Base-by-base conservation (phyloP, 1,140 invertebrate genomes). In the Mizuhopecten yessoensis region DNA sequence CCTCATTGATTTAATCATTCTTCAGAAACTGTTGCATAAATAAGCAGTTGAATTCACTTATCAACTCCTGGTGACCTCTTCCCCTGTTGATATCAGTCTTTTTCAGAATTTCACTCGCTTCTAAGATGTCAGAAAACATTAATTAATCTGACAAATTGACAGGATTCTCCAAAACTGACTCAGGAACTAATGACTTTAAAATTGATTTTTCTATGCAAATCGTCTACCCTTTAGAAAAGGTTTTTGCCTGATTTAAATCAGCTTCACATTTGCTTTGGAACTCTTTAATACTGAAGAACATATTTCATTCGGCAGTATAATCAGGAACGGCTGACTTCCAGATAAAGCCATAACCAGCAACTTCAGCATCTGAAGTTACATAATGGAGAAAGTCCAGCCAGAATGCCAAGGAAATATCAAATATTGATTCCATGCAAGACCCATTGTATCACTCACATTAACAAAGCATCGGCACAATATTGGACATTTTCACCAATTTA, bases 151-250 rank as follows among this genome's bases (percentile, higher is more conserved):
- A 29, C 57, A 75, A 75, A 75, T 29, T 29, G n/a, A 1, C n/a
- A 75, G 23, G 45, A 49, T 49, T 49, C 20, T 49, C 2, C 2
- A 49, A 49, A 49, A 23, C 2, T 29, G 3, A 29, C 23, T n/a
- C 5, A n/a, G 23, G 57, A 75, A 75, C 11, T 11, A 29, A 5
- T 29, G 57, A 5, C 57, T 75, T 7, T 2, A 13, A 75, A 75
- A 75, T 75, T 75, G 57, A n/a, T 75, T 75, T n/a, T 75, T 75
- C 57, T 75, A n/a, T 75, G n/a, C n/a, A 75, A 75, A 75, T 75
- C 0, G 1, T 29, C n/a, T 75, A 9, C 23, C 29, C 29, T 29
- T n/a, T 29, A 29, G 3, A 75, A 5, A 29, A 29, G 11, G 29
- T 75, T 29, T 75, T 9, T 29, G 23, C n/a, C 11, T 75, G 57